Evolutionary conservation across 2,797 vertebrate species (phyloP), one percentile per base, ranked within the genome.

Genomic region (Notolepis coatsorum): DNA sequence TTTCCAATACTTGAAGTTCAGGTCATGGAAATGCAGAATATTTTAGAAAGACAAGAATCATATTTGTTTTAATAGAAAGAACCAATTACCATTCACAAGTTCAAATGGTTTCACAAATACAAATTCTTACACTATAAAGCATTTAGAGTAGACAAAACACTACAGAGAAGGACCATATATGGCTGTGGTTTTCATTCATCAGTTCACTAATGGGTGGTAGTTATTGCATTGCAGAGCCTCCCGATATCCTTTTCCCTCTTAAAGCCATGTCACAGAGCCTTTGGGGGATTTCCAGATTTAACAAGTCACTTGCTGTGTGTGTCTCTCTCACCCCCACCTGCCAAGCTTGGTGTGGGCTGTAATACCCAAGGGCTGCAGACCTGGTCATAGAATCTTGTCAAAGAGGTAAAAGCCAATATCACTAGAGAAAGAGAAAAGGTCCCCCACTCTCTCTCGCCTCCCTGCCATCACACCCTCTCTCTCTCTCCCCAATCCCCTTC

Each of bases 311-410:
- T 12, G 42, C 48, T 23, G 18, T 52, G 39, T 63, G 66, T 73
- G 65, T 73, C 70, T 81, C 68, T 81, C 49, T 61, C 60, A 71
- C 56, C 72, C 37, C 41, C 47, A 72, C 65, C 79, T 81, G 84
- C 83, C 82, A 80, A 65, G 72, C 58, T 49, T 46, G 60, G 81
- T 65, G 68, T 69, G 37, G 66, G 61, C 61, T 81, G 73, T 65
- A 73, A 76, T 54, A 67, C 79, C 82, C 59, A 41, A 30, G 37
- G 68, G 77, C 72, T 75, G 61, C 70, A 12, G 48, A 79, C 70
- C 63, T 61, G 75, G 61, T 73, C 76, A 70, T 17, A 5, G 77
- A 71, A 71, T 73, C 61, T 46, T 80, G 70, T 79, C 69, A 75
- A 65, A 48, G 42, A 59, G 47, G 65, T 7, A 60, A 54, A 78